Evolutionary conservation across 2,888 invertebrate genomes (phyloP), one percentile per base, ranked within the genome.

Genomic region (Zygothrica quintamaculata): DNA sequence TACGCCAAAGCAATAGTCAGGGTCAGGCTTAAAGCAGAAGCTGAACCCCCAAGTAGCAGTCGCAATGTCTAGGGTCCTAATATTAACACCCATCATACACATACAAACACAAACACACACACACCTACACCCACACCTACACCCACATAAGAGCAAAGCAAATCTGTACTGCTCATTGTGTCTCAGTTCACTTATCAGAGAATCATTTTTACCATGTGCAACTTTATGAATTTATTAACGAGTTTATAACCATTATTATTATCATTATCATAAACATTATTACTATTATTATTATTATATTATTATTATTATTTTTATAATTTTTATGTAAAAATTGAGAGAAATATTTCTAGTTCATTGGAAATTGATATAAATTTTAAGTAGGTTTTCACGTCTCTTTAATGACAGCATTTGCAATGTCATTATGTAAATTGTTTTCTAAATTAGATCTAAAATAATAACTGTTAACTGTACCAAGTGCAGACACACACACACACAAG

Each of bases 151-250:
- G 53, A 59, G 42, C 18, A 60, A 44, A 46, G 57, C 42, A 64
- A 56, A 1, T 7, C 36, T 31, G 29, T 31, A 11, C 44, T 61
- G 73, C 68, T 67, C 50, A 68, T 57, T 65, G 64, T 65, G 64
- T 77, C 71, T 61, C 73, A 69, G 79, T 65, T 78, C 60, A 60
- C 71, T 64, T 76, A 62, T 56, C 47, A 22, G 18, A 22, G 2
- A 22, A 22, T 22, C 18, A 62, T 56, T 48, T 59, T 71, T 61
- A 81, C 43, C 43, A 73, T 85, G 86, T 87, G 87, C 71, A 82
- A 87, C 82, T 74, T 57, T 74, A 82, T 82, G 82, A 82, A 82
- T 82, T 82, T 82, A 82, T 82, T 85, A 82, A 82, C 82, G 87
- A 82, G 87, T 82, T 82, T 82, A 82, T 78, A 76, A 79, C 70